Percentiles rank a stretch among this genome's conserved stretches.
Evolutionary conservation across 2,888 invertebrate species (phyloP).

Genomic region (Drosophila multiciliata): DNA sequence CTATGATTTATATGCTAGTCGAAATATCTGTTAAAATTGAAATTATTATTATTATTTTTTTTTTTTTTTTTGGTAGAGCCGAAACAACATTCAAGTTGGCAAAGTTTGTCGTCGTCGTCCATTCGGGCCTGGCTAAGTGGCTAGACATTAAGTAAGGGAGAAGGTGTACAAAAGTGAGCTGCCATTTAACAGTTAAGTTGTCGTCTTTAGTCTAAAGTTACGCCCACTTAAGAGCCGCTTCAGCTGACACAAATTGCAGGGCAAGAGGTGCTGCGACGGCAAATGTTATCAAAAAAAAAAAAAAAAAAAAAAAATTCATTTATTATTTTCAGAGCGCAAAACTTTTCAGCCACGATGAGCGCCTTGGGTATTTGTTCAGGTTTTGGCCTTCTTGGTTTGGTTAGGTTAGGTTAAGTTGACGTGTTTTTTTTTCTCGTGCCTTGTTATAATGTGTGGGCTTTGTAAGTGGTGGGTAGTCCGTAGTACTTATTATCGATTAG

Average conservation of each 20-base stretch:
- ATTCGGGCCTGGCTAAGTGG: constrained; percentile 42
- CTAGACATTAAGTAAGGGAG: constrained; percentile 34
- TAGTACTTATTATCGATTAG: constrained; percentile 73
- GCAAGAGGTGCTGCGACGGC: neutral
- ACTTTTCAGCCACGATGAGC: constrained; percentile 43
- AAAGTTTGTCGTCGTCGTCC: constrained; percentile 32
- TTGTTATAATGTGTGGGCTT: constrained; percentile 26
- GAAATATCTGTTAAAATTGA: constrained; percentile 2
- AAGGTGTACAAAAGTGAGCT: constrained; percentile 21
- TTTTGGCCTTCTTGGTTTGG: neutral
- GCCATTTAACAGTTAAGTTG: constrained; percentile 49
- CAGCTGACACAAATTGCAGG: constrained; percentile 32
- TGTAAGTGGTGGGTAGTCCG: constrained; percentile 47
- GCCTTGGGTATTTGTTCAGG: constrained; percentile 40
- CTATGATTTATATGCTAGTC: constrained; percentile 1
- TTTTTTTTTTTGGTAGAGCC: neutral
- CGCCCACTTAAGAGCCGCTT: constrained; percentile 63
- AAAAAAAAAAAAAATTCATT: constrained; percentile 55
- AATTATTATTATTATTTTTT: neutral
- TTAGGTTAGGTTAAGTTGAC: no score
- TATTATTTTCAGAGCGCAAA: constrained; percentile 61
- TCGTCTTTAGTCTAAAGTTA: constrained; percentile 56
- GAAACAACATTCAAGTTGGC: constrained; percentile 30
- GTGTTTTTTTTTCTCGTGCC: neutral
- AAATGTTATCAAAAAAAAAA: constrained; percentile 35